These are phyloP conservation scores for Luffia ferchaultella DNA, from an alignment of 2,888 invertebrate species.

Conservation along the genomic window DNA sequence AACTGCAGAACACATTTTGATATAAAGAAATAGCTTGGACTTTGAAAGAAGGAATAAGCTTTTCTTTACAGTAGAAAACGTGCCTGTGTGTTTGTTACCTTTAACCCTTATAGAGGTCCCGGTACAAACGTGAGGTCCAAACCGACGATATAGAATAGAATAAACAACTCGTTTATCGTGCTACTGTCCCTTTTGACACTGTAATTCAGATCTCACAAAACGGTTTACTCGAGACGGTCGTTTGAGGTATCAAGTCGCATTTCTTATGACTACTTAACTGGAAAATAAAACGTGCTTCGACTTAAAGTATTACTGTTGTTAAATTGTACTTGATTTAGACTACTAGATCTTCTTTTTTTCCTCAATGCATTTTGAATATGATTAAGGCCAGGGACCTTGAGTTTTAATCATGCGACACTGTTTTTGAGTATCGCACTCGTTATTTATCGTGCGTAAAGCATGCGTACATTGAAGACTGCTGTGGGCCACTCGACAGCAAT, in stretches of 20 bases:
- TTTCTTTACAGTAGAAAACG: neutral
- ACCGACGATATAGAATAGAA: neutral
- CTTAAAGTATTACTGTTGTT: neutral
- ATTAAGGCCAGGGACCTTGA: neutral
- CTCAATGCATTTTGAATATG: neutral
- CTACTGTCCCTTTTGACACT: neutral
- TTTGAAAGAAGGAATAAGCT: neutral
- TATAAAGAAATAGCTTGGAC: too few relatives aligned
- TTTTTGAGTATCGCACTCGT: neutral
- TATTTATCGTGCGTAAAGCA: neutral
- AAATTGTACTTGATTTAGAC: neutral
- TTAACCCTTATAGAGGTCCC: neutral
- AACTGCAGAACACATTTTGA: too few relatives aligned
- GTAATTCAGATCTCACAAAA: neutral
- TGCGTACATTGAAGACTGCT: neutral
- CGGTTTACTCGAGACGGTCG: neutral
- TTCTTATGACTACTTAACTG: neutral
- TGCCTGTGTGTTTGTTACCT: too few relatives aligned
- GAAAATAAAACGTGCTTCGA: neutral
- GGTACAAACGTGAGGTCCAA: neutral
- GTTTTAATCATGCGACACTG: neutral
- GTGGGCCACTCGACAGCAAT: too few relatives aligned
- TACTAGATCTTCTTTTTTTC: neutral
- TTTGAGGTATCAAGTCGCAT: neutral
- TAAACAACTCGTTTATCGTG: neutral